Percentiles rank a stretch among this genome's conserved stretches.
phyloP scores from a whole-genome alignment of 1,140 invertebrate genomes.

The Colletes latitarsis region DNA sequence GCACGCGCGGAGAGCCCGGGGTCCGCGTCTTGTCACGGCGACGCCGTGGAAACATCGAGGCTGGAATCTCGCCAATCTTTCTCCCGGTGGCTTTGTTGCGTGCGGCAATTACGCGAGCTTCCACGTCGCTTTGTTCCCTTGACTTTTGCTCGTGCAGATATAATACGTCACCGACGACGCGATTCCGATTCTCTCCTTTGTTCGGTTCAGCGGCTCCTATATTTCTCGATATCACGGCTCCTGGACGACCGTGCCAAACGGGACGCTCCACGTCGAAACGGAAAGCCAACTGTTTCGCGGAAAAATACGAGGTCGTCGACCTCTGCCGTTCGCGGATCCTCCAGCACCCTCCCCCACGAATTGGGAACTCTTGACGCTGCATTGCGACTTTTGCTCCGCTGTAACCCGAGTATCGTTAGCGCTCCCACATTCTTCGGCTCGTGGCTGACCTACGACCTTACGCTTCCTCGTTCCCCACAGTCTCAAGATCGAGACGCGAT shows the following conservation, averaged over 20 bases:
- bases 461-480: too few relatives aligned
- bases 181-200: constrained; percentile 12
- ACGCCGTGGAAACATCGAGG: constrained; percentile 22
- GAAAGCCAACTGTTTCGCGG: background rate
- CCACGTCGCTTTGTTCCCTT: constrained; percentile 6
- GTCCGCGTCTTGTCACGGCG: constrained; percentile 35
- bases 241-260: background rate
- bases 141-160: constrained; percentile 26
- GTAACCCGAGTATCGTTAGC: background rate
- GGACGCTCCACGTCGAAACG: background rate
- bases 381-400: background rate
- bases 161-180: constrained; percentile 13
- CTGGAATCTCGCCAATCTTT: constrained; percentile 55
- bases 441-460: too few relatives aligned
- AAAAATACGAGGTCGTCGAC: background rate
- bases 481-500: too few relatives aligned
- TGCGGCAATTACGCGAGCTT: constrained; percentile 50
- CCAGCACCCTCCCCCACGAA: background rate
- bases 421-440: too few relatives aligned
- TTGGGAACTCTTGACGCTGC: background rate
- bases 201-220: background rate
- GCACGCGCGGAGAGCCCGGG: background rate
- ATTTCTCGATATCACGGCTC: background rate
- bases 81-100: constrained; percentile 35
- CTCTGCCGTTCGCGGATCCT: background rate